Evolutionary conservation across 2,113 vertebrate species (phyloP), one percentile per base, ranked within the genome.

Genomic region (Suricata suricatta): DNA sequence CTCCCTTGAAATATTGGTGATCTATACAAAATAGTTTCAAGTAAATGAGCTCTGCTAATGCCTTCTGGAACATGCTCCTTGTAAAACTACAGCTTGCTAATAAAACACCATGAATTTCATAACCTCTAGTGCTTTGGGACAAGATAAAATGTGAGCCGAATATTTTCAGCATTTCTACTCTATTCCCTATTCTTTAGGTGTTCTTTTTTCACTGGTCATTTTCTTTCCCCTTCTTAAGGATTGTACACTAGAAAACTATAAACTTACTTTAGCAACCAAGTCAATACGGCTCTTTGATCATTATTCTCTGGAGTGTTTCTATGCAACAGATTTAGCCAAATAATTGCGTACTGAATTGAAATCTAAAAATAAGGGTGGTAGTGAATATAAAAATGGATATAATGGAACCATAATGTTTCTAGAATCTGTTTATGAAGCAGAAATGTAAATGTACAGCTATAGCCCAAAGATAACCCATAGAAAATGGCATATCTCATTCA

Each of bases 81-180:
- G 13, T 87, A 92, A 93, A 96, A 86, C 66, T 52, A 16, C 19
- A 92, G 71, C 16, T 27, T 85, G 16, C 57, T 85, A 88, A 96
- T 77, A 44, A 96, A 97, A 95, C 81, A 82, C 29, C 57, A 21
- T 90, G 92, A 87, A 88, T 98, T 96, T 93, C 35, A 88, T 93
- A 96, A 77, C n/a, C 35, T 72, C 44, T 14, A n/a, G 41, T 29
- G 64, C 82, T 91, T 93, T 12, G 7, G 16, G 47, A 54, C 57
- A 68, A 93, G 71, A 29, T 35, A 66, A 93, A 93, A 93, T 72
- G 86, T 91, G 82, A 97, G 35, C 21, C 86, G 83, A 96, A 96
- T 96, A 74, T 69, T 76, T 91, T 27, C 10, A 0, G 5, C 25
- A 57, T 77, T 88, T 68, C 33, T 86, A 44, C 23, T 17, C 5